Base-by-base conservation (phyloP, 1,140 invertebrate species). In the Danaus plexippus region DNA sequence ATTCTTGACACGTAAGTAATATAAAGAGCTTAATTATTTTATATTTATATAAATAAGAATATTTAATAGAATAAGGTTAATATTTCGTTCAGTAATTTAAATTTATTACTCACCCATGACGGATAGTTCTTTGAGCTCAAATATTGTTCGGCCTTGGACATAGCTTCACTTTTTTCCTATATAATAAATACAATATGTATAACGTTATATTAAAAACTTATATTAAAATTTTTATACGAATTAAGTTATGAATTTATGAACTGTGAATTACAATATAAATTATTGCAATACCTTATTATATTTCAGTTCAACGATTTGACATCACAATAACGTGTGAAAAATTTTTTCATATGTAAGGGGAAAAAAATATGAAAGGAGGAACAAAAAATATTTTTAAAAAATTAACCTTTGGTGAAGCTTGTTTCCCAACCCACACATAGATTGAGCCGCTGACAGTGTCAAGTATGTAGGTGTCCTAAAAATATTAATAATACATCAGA, bases 371-470 rank as follows among this genome's bases (percentile, higher is more conserved):
- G n/a, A n/a, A n/a, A n/a, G n/a, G n/a, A n/a, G n/a, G n/a, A n/a
- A 54, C 40, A 43, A 43, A 43, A 11, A 52, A n/a, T 7, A 11
- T 52, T 43, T 57, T 10, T n/a, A 10, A 32, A 41, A 54, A 47
- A 43, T 13, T 52, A 47, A 88, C 86, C 67, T 66, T 90, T 51
- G 89, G 87, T 3, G 92, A 93, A 41, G 94, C 91, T 42, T 91
- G 89, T 69, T 92, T 94, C 15, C 96, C 95, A 52, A 96, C 90
- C 95, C 95, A 97, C 1, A 95, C 94, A 78, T 92, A 97, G 45
- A 97, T 90, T 40, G 93, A 94, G 48, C 93, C 92, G 52, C 90
- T 90, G 5, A 92, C 93, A 7, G 94, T 93, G 77, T 97, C 95
- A 73, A 97, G 79, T 57, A 97, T 93, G 67, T 95, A 97, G 59